Base-by-base conservation (phyloP, 1,140 invertebrate genomes). In the Cylas formicarius region DNA sequence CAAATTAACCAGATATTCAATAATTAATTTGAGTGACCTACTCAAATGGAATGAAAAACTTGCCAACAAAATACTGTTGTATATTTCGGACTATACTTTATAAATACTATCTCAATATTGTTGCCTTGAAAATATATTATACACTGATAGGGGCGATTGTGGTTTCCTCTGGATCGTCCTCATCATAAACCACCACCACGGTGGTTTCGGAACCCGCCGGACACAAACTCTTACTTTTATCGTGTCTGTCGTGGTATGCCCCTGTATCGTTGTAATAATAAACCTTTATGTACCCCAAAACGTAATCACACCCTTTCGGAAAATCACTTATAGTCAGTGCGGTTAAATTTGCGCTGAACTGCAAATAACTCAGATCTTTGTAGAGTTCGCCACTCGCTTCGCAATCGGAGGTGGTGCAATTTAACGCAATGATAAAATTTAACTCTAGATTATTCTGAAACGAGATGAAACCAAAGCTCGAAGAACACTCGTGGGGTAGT, bases 341-440 rank as follows among this genome's bases (percentile, higher is more conserved):
- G 11, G 26, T 33, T 6, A 44, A 18, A 20, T 33, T 44, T 4
- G 47, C 43, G 11, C 19, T 17, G 21, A 53, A 53, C 6, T 11
- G 11, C 2, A 49, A 18, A 23, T 13, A 22, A 6, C 14, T 39
- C 8, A 13, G 11, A 16, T 53, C 43, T 21, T 43, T 27, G 2
- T 23, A 32, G 11, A 53, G 14, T n/a, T 31, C 29, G 16, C 52
- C 52, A 6, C 3, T 26, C 10, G 47, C 47, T 13, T 11, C 11
- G 27, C 51, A 49, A 2, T 21, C 13, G 18, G 7, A 2, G 9
- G 33, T 24, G 1, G 33, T 42, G 23, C 47, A 49, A 32, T 50
- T 28, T 11, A 50, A 23, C 9, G 43, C 52, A 24, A 53, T 40
- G 14, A 44, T 40, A 28, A 19, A 43, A 38, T 28, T 46, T n/a